Evolutionary conservation across 1,140 invertebrate genomes (phyloP), one percentile per base, ranked within the genome.

Genomic region (Anagrus nilaparvatae): DNA sequence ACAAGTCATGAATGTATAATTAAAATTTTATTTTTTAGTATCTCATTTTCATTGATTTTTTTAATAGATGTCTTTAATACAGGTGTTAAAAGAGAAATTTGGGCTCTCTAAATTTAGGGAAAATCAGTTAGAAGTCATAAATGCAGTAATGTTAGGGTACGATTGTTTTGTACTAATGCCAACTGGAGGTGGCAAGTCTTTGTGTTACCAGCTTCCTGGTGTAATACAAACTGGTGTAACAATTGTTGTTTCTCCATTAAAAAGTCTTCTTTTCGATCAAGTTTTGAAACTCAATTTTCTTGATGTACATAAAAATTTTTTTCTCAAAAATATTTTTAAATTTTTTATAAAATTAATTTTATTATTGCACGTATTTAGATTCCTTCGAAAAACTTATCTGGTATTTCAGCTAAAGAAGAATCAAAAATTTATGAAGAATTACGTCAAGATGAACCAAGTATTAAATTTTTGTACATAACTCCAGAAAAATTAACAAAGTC

Each of bases 121-220:
- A 4, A 93, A 93, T 65, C 95, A 99, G 58, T 61, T 92, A 34
- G 82, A 88, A 67, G 87, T 88, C n/a, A 88, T 97, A 44, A 97
- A 97, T 69, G 91, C 92, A 9, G 81, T 86, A 2, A 52, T 97
- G 28, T 61, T 91, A 3, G 78, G 79, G 3, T 72, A 89, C 55
- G 92, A 98, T 63, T 86, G 86, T 50, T 93, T 97, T 58, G 78
- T 98, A 4, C 72, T 97, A 1, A 98, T 97, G 94, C 94, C 94
- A 7, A 98, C 94, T 32, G 95, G 93, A 25, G 92, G 91, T 48
- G 95, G 95, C 49, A 98, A 98, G 70, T 94, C 88, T 31, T 64
- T 98, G 13, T 95, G 92, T 53, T 98, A 97, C 67, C 95, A 98
- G 65, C 69, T 90, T 16, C 82, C 84, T 2, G 81, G 83, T 0